Conservation (phyloP, 2,888 invertebrate genomes). For the Pollenia angustigena region DNA sequence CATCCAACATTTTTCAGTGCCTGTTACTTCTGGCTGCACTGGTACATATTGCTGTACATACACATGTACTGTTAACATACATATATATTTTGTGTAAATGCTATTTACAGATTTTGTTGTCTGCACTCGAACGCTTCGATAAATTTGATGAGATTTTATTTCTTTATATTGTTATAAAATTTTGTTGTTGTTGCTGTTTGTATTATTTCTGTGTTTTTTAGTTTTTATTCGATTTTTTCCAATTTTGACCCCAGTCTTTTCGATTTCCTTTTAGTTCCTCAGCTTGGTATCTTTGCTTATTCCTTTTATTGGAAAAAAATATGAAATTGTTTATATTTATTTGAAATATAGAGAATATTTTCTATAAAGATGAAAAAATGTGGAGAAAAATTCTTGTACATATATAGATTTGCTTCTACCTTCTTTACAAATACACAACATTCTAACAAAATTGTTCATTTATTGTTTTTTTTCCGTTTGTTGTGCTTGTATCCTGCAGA, state of each 20-base stretch:
- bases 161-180: conserved; percentile 58
- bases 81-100: conserved; percentile 55
- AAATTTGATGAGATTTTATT: conserved; percentile 74
- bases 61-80: neutral
- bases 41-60: neutral
- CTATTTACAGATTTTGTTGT: conserved; percentile 71
- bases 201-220: conserved; percentile 24
- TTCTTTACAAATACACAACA: conserved; percentile 23
- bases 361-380: neutral
- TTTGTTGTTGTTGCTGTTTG: conserved; percentile 28
- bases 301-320: conserved; percentile 32
- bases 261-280: neutral
- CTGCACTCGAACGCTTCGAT: conserved; percentile 73
- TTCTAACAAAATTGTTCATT: conserved; percentile 26
- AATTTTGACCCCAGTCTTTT: conserved; percentile 33
- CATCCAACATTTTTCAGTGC: neutral
- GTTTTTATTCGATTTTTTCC: conserved; percentile 20
- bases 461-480: conserved; percentile 7
- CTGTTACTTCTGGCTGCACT: conserved; percentile 23
- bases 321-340: conserved; percentile 28
- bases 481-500: conserved; percentile 51
- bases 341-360: conserved; percentile 27
- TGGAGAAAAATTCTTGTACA: neutral
- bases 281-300: conserved; percentile 34
- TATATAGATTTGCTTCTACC: neutral